Evolutionary conservation across 1,140 invertebrate genomes (phyloP), one percentile per base, ranked within the genome.

Genomic region (Zaprionus vittiger): DNA sequence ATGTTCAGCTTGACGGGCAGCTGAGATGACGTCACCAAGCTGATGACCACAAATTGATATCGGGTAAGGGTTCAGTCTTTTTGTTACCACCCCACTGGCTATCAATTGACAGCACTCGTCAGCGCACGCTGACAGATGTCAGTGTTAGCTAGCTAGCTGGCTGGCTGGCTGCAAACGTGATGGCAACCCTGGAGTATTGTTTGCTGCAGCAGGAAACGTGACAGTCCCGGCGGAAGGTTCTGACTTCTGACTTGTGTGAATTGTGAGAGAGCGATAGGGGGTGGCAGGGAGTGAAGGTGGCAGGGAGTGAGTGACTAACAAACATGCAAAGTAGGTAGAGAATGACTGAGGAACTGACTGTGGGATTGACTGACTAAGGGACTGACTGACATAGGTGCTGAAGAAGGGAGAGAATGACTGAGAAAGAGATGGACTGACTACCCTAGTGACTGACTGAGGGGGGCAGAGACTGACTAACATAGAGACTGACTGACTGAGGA

Each of bases 21-120:
- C 9, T 44, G 67, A 12, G 47, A 41, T 64, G 65, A 69, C 49
- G 52, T 70, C 74, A 70, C n/a, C 41, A 5, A 14, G 47, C 52
- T n/a, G 61, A 54, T 65, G 71, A 80, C 84, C 84, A 65, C 85
- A 87, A 87, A 76, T 84, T 82, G 84, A 76, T 84, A 77, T 78
- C 73, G 31, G 72, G 34, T 55, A 11, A 28, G 37, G 41, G 55
- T 57, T 59, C 38, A 44, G 28, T 12, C 20, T 56, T 2, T 15
- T 17, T 14, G 54, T 49, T 17, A 5, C 5, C 24, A 4, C 4
- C 0, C 9, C 9, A 11, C 9, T 34, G 44, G 65, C 56, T 67
- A 47, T 47, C 65, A 59, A 59, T 67, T 59, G 65, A 47, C 64
- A 66, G 54, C 24, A 24, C 24, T 24, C 54, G 56, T 37, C 47